Conservation (phyloP, 2,113 vertebrate genomes). For the Misgurnus mizolepis region DNA sequence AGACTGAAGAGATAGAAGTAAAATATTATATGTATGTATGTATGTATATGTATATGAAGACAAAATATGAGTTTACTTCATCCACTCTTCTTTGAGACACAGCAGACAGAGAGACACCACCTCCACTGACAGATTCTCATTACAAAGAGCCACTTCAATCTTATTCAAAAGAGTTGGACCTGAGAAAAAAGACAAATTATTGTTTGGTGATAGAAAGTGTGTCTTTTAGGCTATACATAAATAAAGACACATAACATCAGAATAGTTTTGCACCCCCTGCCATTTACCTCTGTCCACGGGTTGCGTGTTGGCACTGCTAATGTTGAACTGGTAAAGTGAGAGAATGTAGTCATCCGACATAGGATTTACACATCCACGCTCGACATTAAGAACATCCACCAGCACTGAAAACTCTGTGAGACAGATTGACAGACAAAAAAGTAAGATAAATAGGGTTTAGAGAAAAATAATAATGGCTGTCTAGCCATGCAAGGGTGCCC, state of each 20-base stretch:
- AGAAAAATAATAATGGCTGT: not conserved
- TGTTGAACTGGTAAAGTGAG: conserved; percentile 83
- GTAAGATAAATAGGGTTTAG: not conserved
- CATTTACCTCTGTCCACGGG: conserved; percentile 85
- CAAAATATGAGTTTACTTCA: conserved; percentile 85
- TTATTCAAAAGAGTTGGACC: conserved; percentile 94
- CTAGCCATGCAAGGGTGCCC: not conserved
- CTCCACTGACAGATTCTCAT: conserved; percentile 93
- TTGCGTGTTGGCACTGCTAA: conserved; percentile 88
- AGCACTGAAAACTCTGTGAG: conserved; percentile 92
- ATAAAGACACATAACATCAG: too few relatives aligned
- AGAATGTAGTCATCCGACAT: conserved; percentile 80
- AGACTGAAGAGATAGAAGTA: not conserved
- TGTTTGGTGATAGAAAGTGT: not conserved
- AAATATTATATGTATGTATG: not conserved
- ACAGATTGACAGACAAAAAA: too few relatives aligned
- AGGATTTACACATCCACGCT: conserved; percentile 71
- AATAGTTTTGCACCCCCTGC: too few relatives aligned
- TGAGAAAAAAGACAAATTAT: conserved; percentile 67
- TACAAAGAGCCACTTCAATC: conserved; percentile 90
- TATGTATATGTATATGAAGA: not conserved
- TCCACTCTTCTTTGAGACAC: conserved; percentile 99
- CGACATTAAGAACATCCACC: conserved; percentile 80
- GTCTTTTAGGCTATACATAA: not conserved
- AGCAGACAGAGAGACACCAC: conserved; percentile 96